A percentile compares a stretch with the other conserved stretches of the same genome.
phyloP scores from a whole-genome alignment of 2,113 vertebrate genomes.

The Ammodytes marinus region DNA sequence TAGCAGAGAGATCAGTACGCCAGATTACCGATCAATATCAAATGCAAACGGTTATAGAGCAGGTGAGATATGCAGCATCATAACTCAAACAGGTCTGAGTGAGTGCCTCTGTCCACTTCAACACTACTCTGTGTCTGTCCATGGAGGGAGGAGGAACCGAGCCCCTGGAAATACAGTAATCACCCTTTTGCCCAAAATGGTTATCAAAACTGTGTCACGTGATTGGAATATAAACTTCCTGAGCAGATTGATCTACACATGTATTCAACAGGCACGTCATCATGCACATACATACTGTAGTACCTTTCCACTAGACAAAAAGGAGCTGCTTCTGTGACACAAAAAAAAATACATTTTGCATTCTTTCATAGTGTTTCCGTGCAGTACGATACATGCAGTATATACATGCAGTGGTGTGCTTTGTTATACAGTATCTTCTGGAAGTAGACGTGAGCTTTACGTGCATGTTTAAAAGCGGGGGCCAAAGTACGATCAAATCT shows the following conservation, averaged over 20 bases:
- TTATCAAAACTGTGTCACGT: not conserved
- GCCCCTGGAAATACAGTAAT: not conserved
- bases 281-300: not conserved
- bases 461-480: too few species aligned
- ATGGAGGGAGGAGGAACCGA: not conserved
- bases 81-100: not conserved
- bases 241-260: not conserved
- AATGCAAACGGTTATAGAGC: not conserved
- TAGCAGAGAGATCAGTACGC: too few species aligned
- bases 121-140: not conserved
- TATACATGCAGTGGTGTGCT: too few species aligned
- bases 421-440: too few species aligned
- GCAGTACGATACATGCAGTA: too few species aligned
- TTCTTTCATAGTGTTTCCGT: not conserved
- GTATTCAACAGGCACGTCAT: not conserved
- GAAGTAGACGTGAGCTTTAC: too few species aligned
- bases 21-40: too few species aligned
- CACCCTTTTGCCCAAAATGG: not conserved
- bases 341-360: not conserved
- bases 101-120: not conserved
- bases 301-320: not conserved
- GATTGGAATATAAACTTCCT: not conserved
- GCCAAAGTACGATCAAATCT: too few species aligned
- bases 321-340: not conserved
- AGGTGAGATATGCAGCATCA: not conserved